These are phyloP conservation scores for Catharus bicknelli DNA, from an alignment of 2,113 vertebrate species.

Conservation along the genomic window DNA sequence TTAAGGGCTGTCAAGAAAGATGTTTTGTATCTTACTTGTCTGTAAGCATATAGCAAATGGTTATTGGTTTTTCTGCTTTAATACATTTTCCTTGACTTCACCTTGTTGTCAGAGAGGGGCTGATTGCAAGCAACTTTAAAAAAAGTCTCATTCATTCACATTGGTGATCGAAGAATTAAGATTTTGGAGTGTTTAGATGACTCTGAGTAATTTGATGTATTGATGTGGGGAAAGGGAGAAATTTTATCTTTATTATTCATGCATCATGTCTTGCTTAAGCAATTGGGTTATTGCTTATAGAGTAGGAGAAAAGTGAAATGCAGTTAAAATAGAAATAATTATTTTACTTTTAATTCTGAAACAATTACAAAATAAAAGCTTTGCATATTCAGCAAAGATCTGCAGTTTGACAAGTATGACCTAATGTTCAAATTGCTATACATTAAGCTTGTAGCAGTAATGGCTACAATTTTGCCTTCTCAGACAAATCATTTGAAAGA, in stretches of 20 bases:
- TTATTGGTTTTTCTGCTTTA: background rate
- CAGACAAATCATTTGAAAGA: background rate
- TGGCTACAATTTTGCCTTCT: background rate
- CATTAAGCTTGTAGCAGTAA: background rate
- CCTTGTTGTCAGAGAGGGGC: rapidly evolving
- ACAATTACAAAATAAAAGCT: background rate
- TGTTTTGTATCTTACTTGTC: background rate
- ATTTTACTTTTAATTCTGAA: background rate
- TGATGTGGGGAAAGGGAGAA: background rate
- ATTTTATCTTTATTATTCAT: background rate
- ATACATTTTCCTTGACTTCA: background rate
- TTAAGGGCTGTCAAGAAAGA: background rate
- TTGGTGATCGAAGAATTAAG: background rate
- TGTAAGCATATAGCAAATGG: background rate
- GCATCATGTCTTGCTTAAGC: background rate
- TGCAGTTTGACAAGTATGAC: background rate
- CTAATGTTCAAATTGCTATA: background rate
- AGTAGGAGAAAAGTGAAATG: background rate
- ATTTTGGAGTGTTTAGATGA: background rate
- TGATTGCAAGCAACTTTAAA: background rate
- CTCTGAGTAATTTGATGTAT: background rate
- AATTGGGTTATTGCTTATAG: background rate
- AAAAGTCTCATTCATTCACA: background rate
- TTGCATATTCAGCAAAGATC: background rate
- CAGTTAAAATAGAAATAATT: background rate